Evolutionary conservation across 2,888 invertebrate species (phyloP), one percentile per base, ranked within the genome.

Genomic region (Sminthurides aquaticus): DNA sequence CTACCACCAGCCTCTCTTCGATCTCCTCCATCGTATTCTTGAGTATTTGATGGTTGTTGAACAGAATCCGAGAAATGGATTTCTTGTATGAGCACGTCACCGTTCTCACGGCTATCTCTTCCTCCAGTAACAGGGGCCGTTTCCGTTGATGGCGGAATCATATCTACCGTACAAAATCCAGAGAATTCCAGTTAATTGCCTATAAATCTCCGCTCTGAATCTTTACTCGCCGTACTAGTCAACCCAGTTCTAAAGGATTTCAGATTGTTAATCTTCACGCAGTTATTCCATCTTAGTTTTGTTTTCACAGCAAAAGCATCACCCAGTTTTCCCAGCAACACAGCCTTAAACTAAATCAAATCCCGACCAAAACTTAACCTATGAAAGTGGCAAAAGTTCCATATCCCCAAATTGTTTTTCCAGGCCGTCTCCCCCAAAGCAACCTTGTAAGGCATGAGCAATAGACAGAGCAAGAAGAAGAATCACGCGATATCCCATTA

Each of bases 71-170:
- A 49, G 18, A 64, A 27, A 25, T 58, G 64, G 52, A 64, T 64
- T 26, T 64, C 64, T 25, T 64, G 58, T n/a, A 64, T 64, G 52
- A 64, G 54, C n/a, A 64, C 64, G 29, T 64, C 64, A 2, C 58
- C 64, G 49, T 28, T 52, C 43, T 11, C 20, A 25, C 54, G 29
- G 43, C 34, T 43, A 58, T 64, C 64, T 62, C 43, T 29, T 28
- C 62, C 62, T 28, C 62, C 62, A 62, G 62, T 62, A 2, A 62
- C 62, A 58, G 64, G 20, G 28, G 18, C 34, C 11, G 64, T 58
- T 58, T 58, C 64, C 58, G 64, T 54, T 34, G 64, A 26, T 2
- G 48, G 57, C 59, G 64, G 64, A 64, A 64, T 64, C 58, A 58
- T 49, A 64, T 64, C 64, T 64, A 64, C 49, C 52, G 28, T 56